These are phyloP conservation scores for Diloba caeruleocephala DNA, from an alignment of 2,888 invertebrate genomes.

Conservation along the genomic window DNA sequence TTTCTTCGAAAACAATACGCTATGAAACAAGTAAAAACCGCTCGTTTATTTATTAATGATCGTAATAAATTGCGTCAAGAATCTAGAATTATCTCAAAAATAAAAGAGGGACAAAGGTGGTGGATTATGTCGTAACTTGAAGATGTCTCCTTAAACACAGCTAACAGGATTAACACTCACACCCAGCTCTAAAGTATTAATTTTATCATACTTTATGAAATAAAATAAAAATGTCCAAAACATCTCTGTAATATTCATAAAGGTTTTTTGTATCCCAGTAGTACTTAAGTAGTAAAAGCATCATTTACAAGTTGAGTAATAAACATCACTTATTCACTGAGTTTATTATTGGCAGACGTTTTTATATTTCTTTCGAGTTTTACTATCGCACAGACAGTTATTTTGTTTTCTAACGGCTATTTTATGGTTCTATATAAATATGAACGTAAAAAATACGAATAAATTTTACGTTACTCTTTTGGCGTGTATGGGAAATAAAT, in stretches of 20 bases:
- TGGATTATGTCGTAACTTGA: slow-evolving; percentile 9
- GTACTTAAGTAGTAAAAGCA: slow-evolving; percentile 41
- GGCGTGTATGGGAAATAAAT: slow-evolving; percentile 31
- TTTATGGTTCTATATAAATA: slow-evolving; percentile 47
- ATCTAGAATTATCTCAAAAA: too few relatives aligned
- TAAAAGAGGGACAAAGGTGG: too few relatives aligned
- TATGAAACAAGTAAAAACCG: too few relatives aligned
- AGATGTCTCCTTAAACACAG: slow-evolving; percentile 18
- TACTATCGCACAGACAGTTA: slow-evolving; percentile 44
- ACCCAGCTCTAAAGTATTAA: slow-evolving; percentile 11
- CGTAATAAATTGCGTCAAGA: too few relatives aligned
- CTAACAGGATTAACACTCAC: slow-evolving; percentile 21
- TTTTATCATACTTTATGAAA: slow-evolving; percentile 10
- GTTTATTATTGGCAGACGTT: slow-evolving; percentile 53
- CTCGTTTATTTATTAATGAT: too few relatives aligned
- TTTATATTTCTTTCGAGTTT: slow-evolving; percentile 52
- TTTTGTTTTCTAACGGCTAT: slow-evolving; percentile 41
- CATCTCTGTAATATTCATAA: slow-evolving; percentile 17
- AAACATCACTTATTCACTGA: slow-evolving; percentile 46
- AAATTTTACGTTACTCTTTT: slow-evolving; percentile 34
- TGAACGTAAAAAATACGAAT: slow-evolving; percentile 41
- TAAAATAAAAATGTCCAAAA: slow-evolving; percentile 20
- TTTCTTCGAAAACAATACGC: too few relatives aligned
- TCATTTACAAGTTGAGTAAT: slow-evolving; percentile 45
- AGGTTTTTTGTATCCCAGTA: slow-evolving; percentile 15